Evolutionary conservation across 2,797 vertebrate genomes (phyloP).

Genomic region (Hemibagrus guttatus): DNA sequence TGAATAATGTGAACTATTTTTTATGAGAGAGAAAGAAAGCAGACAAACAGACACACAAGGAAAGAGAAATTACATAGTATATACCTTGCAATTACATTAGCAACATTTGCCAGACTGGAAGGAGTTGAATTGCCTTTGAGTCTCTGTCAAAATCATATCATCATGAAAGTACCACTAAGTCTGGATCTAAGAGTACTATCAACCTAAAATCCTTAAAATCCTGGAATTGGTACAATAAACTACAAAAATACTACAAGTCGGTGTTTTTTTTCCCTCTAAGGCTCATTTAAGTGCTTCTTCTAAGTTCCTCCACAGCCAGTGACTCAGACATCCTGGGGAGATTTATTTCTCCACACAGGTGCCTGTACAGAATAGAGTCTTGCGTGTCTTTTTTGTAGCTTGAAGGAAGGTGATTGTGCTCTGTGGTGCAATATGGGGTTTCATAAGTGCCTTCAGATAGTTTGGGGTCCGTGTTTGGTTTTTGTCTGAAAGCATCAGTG

Average conservation of each 20-base stretch:
- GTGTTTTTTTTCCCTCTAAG: background rate
- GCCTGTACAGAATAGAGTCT: too few species aligned
- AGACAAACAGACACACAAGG: background rate
- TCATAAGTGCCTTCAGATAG: background rate
- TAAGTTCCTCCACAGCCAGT: background rate
- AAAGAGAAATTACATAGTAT: background rate
- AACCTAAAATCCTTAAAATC: background rate
- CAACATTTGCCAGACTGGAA: background rate
- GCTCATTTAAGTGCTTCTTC: background rate
- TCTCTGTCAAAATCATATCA: background rate
- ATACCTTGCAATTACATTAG: background rate
- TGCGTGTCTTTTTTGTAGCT: background rate
- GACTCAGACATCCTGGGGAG: background rate
- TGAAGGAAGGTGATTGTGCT: background rate
- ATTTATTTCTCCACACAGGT: background rate
- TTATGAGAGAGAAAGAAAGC: background rate
- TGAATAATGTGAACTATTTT: background rate
- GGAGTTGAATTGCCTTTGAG: background rate
- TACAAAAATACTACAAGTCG: background rate
- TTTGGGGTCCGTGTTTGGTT: background rate
- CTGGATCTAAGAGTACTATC: background rate
- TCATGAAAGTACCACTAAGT: background rate
- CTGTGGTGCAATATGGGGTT: background rate
- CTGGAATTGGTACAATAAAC: background rate
- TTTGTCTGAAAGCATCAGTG: background rate